Conservation (phyloP, 2,888 invertebrate species). For the Stenodera caucasica region DNA sequence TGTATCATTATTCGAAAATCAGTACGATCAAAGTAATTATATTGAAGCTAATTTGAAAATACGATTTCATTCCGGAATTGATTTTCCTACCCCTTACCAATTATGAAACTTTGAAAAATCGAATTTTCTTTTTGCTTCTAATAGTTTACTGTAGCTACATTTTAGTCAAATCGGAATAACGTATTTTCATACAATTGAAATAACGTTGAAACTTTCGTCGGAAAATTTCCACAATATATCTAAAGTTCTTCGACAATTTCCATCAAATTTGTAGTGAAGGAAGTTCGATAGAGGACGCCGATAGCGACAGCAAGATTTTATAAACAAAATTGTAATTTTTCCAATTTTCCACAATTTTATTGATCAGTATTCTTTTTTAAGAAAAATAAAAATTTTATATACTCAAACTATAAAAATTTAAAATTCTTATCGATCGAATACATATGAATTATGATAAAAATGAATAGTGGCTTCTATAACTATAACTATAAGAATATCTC, state of each 20-base stretch:
- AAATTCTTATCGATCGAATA: no score
- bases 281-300: background rate
- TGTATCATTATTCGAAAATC: background rate
- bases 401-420: no score
- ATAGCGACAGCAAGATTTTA: no score
- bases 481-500: no score
- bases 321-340: slow-evolving; percentile 6
- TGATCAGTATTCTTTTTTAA: no score
- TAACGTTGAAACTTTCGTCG: background rate
- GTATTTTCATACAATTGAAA: slow-evolving; percentile 1
- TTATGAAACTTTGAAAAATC: no score
- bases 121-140: no score
- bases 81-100: background rate
- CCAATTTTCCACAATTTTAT: slow-evolving; percentile 15
- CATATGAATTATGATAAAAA: no score
- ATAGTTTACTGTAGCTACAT: no score
- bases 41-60: background rate
- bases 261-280: background rate
- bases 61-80: background rate
- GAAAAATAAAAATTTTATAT: no score
- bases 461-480: no score
- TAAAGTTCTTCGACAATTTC: background rate
- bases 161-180: no score
- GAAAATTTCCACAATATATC: background rate
- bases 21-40: background rate